Percentiles rank a stretch among this genome's conserved stretches.
Conservation (phyloP, 2,888 invertebrate species). For the Euplexia lucipara region DNA sequence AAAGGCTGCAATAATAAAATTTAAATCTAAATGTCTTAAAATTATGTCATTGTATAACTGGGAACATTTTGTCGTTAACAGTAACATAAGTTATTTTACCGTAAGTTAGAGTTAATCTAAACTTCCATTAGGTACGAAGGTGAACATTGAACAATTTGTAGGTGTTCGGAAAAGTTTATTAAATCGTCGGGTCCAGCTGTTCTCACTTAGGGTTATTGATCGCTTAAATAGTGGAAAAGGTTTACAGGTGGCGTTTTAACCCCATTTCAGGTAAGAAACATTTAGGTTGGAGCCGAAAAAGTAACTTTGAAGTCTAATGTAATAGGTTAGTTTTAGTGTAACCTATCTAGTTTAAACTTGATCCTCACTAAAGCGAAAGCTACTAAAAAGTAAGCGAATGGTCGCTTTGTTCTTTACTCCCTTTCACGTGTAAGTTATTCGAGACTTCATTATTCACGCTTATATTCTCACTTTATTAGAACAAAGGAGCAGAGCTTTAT, state of each 20-base stretch:
- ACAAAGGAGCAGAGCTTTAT: constrained; percentile 49
- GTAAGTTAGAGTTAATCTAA: constrained; percentile 24
- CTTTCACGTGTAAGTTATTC: constrained; percentile 35
- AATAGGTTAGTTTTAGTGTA: not conserved
- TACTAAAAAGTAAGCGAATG: constrained; percentile 23
- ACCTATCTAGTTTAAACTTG: constrained; percentile 12
- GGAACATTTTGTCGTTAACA: constrained; percentile 16
- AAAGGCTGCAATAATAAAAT: too few relatives aligned
- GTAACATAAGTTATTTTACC: constrained; percentile 27
- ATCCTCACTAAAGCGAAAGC: constrained; percentile 18
- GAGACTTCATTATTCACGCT: constrained; percentile 52
- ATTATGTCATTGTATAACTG: too few relatives aligned
- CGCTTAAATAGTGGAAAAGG: constrained; percentile 20
- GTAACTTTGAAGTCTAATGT: too few relatives aligned
- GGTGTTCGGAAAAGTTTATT: constrained; percentile 36
- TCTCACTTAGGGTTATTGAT: constrained; percentile 39
- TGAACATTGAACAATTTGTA: constrained; percentile 36
- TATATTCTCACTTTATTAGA: constrained; percentile 56
- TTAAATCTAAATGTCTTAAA: too few relatives aligned
- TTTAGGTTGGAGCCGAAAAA: constrained; percentile 11
- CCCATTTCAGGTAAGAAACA: constrained; percentile 17
- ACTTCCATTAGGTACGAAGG: constrained; percentile 9
- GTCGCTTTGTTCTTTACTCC: constrained; percentile 31
- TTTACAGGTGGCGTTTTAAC: constrained; percentile 29
- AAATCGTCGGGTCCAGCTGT: constrained; percentile 31